Evolutionary conservation across 2,797 vertebrate genomes (phyloP).

Genomic region (Tauraco hartlaubi): DNA sequence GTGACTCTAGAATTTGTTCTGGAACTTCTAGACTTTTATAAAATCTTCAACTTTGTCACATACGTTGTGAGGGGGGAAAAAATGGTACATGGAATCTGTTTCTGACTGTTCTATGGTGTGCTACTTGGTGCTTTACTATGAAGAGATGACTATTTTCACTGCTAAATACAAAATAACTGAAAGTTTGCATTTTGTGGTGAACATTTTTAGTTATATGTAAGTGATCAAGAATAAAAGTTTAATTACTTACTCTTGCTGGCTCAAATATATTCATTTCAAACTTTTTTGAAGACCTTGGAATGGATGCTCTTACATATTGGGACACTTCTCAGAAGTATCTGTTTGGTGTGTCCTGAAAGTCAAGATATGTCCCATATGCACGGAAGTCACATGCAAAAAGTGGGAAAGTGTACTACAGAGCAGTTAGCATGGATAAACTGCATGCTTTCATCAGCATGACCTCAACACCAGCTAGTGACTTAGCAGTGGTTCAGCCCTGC

Average conservation of each 20-base stretch:
- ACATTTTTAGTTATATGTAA: constrained; percentile 17
- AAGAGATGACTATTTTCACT: constrained; percentile 9
- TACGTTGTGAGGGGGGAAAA: neutral
- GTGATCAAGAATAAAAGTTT: constrained; percentile 60
- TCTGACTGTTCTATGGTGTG: neutral
- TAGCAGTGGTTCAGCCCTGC: neutral
- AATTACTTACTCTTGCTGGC: constrained; percentile 22
- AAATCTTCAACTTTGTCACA: neutral
- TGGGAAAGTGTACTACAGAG: neutral
- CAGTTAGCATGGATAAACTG: neutral
- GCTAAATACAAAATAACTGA: constrained; percentile 8
- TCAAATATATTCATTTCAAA: neutral
- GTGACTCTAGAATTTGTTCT: constrained; percentile 27
- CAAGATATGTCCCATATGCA: neutral
- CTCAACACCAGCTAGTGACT: neutral
- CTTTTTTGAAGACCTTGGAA: neutral
- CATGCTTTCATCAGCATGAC: neutral
- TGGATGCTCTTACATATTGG: neutral
- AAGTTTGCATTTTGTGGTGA: constrained; percentile 30
- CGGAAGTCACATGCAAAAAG: neutral
- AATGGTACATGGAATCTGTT: neutral
- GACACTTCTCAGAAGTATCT: neutral
- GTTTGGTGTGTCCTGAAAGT: neutral
- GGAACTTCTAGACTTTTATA: neutral
- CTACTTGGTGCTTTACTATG: constrained; percentile 28